Evolutionary conservation across 1,140 invertebrate genomes (phyloP).

Genomic region (Ylistrum balloti): DNA sequence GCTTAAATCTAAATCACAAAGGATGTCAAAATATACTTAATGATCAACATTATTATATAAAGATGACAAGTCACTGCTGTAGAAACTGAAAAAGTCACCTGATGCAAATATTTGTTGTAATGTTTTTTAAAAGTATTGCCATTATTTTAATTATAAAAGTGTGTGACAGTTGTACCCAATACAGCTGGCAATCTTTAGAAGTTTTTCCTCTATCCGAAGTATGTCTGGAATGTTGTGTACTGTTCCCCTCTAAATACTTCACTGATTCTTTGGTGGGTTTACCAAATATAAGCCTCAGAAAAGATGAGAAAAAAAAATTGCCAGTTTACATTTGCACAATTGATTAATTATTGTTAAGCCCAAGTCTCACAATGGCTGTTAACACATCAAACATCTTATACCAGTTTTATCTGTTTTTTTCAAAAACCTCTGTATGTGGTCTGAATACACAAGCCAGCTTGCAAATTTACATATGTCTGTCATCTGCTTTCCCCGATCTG

Average conservation of each 20-base stretch:
- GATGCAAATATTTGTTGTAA: no score
- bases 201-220: neutral
- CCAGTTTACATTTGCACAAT: conserved; percentile 9
- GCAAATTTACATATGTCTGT: neutral
- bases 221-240: neutral
- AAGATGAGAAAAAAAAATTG: conserved; percentile 16
- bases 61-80: neutral
- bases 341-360: neutral
- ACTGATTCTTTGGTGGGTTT: neutral
- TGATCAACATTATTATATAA: no score
- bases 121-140: no score
- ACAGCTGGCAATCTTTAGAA: neutral
- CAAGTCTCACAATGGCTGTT: neutral
- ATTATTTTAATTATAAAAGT: no score
- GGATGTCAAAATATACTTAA: no score
- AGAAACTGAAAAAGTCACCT: neutral
- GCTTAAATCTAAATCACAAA: no score
- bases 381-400: neutral
- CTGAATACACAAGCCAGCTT: neutral
- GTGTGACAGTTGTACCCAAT: neutral
- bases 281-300: neutral
- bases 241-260: neutral
- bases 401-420: neutral
- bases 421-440: conserved; percentile 16
- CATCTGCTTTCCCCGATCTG: neutral